Base-by-base conservation (phyloP, 2,797 vertebrate genomes). In the Ctenosaura bakeri region DNA sequence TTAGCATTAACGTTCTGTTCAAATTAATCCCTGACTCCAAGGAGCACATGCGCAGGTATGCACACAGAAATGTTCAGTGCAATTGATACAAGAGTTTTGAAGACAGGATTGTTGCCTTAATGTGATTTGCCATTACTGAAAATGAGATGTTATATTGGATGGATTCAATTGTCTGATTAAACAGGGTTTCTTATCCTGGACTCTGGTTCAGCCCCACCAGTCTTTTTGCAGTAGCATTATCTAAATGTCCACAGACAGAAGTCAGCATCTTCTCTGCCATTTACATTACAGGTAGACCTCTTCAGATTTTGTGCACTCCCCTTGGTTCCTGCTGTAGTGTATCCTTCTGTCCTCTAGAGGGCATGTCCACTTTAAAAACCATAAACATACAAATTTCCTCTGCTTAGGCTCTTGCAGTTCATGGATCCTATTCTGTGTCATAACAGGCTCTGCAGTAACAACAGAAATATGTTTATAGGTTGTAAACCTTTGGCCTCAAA, bases 261-360 rank as follows among this genome's bases (percentile, higher is more conserved):
- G 24, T 78, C 10, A 22, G 24, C 24, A 32, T 52, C 20, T 74
- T 26, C 6, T 9, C 4, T 22, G 35, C 35, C 78, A 24, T 78
- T 42, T 6, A 20, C 22, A 64, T 50, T 42, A 29, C 71, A 13
- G 12, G 4, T 35, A 32, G 35, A 77, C 26, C 32, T 73, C 24
- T 18, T 74, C 4, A 26, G 18, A 35, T 56, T 73, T 62, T n/a
- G 24, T 35, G 46, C 4, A 50, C 9, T 50, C 6, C 20, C 1
- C 32, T 52, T 20, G 46, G 16, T 26, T 74, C 26, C 32, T 54
- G 22, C 46, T 56, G 50, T 52, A 56, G 14, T 73, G 66, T 3
- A 38, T 8, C 8, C 35, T 77, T 52, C 9, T 54, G 13, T 35
- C 71, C 88, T 84, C 71, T 84, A 84, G 88, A 89, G 81, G 81